Base-by-base conservation (phyloP, 2,888 invertebrate species). In the Hofmannophila pseudospretella region DNA sequence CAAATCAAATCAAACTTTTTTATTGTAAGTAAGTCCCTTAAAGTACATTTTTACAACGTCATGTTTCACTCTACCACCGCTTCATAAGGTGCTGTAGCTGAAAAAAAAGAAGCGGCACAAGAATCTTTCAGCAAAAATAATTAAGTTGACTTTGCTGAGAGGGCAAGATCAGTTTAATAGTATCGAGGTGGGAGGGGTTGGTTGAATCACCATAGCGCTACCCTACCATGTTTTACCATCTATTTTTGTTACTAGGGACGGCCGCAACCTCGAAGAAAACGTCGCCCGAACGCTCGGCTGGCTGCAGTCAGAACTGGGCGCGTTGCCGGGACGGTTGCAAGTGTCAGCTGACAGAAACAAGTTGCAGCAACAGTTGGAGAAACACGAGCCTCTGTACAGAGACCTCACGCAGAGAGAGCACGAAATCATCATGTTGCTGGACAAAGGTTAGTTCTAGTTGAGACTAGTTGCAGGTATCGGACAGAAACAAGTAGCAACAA, bases 361-460 rank as follows among this genome's bases (percentile, higher is more conserved):
- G 36, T 87, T 99, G 31, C 94, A 93, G 55, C 94, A 95, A 59
- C 98, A 98, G 85, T 88, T 96, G 36, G 93, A 94, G 47, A 91
- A 94, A 20, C 96, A 96, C 66, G 96, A 96, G 80, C 96, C 96
- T 0, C 89, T 96, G 34, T 97, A 97, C 73, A 89, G 94, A 20
- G 96, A 96, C 59, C 94, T 97, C 1, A 92, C 96, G 82, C 91
- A 93, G 46, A 90, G 95, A 44, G 97, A 97, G 60, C 96, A 97
- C 61, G 97, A 98, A 78, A 93, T 97, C 0, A 96, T 97, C 49
- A 96, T 97, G 93, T 87, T 98, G 9, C 74, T 98, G 19, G 97
- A 97, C 66, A 97, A 96, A 78, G 97, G 97, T 53, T 23, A 39
- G 51, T 19, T 9, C 29, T n/a, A 4, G 11, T 27, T 27, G 27